Conservation (phyloP, 2,888 invertebrate genomes). For the Drosophila borborema region DNA sequence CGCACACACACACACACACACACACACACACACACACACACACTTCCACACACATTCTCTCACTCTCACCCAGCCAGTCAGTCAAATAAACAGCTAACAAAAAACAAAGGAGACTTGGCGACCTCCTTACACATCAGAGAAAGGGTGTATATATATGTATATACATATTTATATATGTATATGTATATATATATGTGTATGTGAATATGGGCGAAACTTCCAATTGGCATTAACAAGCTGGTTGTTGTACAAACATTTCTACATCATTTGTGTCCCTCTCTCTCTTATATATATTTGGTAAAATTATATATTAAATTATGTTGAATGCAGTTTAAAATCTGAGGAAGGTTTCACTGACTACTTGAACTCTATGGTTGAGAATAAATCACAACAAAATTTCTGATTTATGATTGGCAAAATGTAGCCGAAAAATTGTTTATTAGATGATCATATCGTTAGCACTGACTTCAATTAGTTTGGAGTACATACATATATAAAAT, state of each 20-base stretch:
- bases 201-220: slow-evolving; percentile 32
- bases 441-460: not conserved
- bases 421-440: not conserved
- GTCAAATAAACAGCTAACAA: slow-evolving; percentile 60
- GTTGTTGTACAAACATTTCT: slow-evolving; percentile 28
- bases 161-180: not conserved
- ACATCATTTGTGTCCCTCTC: not conserved
- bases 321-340: not conserved
- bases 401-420: not conserved
- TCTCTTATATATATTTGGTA: not conserved
- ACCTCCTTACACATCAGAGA: slow-evolving; percentile 12
- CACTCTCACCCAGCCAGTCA: slow-evolving; percentile 37
- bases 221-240: slow-evolving; percentile 61
- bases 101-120: slow-evolving; percentile 18
- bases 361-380: not conserved
- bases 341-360: not conserved
- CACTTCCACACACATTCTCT: slow-evolving; percentile 50
- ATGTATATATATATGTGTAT: slow-evolving; percentile 8
- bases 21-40: slow-evolving; percentile 8
- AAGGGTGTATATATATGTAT: not conserved
- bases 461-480: too few relatives aligned
- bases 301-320: not conserved
- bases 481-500: too few relatives aligned
- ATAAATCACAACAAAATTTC: not conserved
- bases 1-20: slow-evolving; percentile 27